Conservation (phyloP, 2,888 invertebrate genomes). For the Galerucella calmariensis region DNA sequence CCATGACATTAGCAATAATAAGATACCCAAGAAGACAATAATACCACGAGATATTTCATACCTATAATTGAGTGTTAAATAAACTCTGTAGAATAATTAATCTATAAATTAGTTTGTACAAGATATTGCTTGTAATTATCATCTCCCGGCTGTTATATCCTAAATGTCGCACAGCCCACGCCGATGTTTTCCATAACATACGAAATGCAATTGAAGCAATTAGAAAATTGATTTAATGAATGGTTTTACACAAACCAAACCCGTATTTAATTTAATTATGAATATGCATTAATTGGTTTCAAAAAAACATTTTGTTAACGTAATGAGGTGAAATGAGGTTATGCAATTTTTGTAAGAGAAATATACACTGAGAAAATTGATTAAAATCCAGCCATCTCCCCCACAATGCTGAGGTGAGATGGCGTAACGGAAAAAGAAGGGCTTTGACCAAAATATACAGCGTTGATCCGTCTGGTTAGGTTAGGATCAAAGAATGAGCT, state of each 20-base stretch:
- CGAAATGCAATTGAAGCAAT: slow-evolving; percentile 20
- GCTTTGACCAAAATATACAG: too few relatives aligned
- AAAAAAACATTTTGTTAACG: slow-evolving; percentile 50
- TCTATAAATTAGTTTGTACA: slow-evolving; percentile 32
- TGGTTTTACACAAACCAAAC: neutral
- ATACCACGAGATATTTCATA: slow-evolving; percentile 28
- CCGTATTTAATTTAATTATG: slow-evolving; percentile 30
- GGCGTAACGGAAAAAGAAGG: too few relatives aligned
- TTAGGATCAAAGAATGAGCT: too few relatives aligned
- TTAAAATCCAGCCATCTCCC: neutral
- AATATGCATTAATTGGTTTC: slow-evolving; percentile 33
- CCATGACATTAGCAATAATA: slow-evolving; percentile 30
- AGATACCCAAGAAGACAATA: slow-evolving; percentile 6
- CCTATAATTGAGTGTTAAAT: slow-evolving; percentile 35
- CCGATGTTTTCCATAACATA: neutral
- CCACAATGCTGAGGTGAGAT: too few relatives aligned
- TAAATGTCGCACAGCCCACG: slow-evolving; percentile 19
- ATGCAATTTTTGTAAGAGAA: slow-evolving; percentile 54
- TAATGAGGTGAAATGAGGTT: slow-evolving; percentile 51
- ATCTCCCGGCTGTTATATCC: slow-evolving; percentile 8
- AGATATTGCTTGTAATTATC: slow-evolving; percentile 30
- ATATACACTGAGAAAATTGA: neutral
- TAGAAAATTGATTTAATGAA: slow-evolving; percentile 32
- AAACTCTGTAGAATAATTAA: slow-evolving; percentile 33
- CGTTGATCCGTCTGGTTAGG: too few relatives aligned